These are phyloP conservation scores for Sanderia malayensis DNA, from an alignment of 30 jellyfish, hydroid and myxozoan genomes.

Conservation along the genomic window DNA sequence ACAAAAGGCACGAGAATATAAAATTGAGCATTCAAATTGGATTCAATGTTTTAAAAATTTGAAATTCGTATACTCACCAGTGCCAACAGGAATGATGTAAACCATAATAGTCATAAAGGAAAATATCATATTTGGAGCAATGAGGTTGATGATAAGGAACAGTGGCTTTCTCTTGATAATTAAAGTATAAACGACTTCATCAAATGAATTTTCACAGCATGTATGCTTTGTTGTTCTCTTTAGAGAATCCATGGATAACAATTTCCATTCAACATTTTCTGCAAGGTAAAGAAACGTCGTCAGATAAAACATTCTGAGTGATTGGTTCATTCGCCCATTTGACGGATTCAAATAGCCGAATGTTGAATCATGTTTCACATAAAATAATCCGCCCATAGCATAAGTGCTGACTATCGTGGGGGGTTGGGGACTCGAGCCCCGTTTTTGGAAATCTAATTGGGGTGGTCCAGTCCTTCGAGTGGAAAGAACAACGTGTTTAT, in stretches of 20 bases:
- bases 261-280: conserved; percentile 84
- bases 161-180: conserved; percentile 80
- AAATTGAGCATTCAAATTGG: no score
- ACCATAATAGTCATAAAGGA: conserved; percentile 72
- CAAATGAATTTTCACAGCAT: conserved; percentile 45
- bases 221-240: conserved; percentile 24
- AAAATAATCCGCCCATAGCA: no score
- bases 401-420: no score
- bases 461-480: no score
- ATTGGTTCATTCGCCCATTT: no score
- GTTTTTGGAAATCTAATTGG: no score
- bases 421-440: no score
- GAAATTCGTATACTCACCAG: conserved; percentile 46
- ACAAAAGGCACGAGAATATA: no score
- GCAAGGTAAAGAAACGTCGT: conserved; percentile 6
- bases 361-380: no score
- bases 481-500: no score
- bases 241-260: conserved; percentile 66
- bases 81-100: conserved; percentile 62
- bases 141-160: conserved; percentile 59
- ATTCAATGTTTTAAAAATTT: no score
- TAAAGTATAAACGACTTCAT: conserved; percentile 62
- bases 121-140: conserved; percentile 77
- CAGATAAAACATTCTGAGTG: conserved; percentile 1
- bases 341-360: no score